phyloP scores from a whole-genome alignment of 2,888 invertebrate genomes.

The Syrphus vitripennis region DNA sequence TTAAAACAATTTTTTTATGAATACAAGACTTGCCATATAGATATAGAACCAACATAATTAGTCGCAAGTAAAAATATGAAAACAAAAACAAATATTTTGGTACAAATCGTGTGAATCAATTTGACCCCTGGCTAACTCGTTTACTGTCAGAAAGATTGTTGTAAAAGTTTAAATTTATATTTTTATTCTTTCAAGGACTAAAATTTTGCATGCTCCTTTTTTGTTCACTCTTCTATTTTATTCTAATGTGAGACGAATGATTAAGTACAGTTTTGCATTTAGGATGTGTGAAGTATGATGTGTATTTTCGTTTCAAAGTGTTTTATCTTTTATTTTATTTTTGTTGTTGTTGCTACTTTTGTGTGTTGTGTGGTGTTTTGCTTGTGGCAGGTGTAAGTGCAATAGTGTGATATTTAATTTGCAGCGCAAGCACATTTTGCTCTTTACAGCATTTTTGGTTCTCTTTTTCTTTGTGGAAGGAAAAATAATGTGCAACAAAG shows the following conservation, averaged over 20 bases:
- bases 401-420: background rate
- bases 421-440: constrained; percentile 11
- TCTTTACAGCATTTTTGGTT: background rate
- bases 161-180: background rate
- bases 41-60: too few species aligned
- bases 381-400: constrained; percentile 6
- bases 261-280: constrained; percentile 24
- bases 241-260: constrained; percentile 37
- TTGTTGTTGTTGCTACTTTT: background rate
- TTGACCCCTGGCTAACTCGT: background rate
- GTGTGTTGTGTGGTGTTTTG: background rate
- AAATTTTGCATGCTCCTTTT: background rate
- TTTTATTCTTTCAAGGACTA: background rate
- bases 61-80: too few species aligned
- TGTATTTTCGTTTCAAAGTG: background rate
- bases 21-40: too few species aligned
- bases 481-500: background rate
- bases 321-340: background rate
- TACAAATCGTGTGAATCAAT: background rate
- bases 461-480: constrained; percentile 12
- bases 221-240: background rate
- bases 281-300: background rate
- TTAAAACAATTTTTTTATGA: too few species aligned
- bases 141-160: background rate
- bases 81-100: too few species aligned